Percentiles rank a stretch among this genome's conserved stretches.
Conservation (phyloP, 2,113 vertebrate species). For the Hippoglossus stenolepis region DNA sequence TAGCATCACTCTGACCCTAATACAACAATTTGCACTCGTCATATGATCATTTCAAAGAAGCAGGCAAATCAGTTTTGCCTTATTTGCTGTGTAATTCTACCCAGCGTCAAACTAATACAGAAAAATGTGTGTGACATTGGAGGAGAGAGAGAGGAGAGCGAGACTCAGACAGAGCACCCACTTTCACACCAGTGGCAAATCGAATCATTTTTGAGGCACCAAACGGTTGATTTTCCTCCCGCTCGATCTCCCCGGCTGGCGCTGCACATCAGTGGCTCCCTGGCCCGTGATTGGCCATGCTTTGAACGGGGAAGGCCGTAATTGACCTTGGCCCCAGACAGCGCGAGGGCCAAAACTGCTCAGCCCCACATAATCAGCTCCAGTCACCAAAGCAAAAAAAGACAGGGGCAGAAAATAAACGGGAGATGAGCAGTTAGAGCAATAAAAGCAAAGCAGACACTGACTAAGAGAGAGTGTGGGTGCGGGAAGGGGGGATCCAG, state of each 20-base stretch:
- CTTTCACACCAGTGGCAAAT: constrained; percentile 67
- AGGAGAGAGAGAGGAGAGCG: constrained; percentile 30
- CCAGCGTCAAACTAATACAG: neutral
- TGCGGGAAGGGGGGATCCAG: neutral
- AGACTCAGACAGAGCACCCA: constrained; percentile 30
- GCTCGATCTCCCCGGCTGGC: constrained; percentile 45
- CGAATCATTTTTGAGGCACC: constrained; percentile 68
- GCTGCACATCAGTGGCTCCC: constrained; percentile 66
- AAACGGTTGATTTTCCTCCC: constrained; percentile 72
- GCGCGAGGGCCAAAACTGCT: constrained; percentile 64
- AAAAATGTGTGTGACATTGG: constrained; percentile 45
- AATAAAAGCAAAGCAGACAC: neutral
- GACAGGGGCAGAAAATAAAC: constrained; percentile 39
- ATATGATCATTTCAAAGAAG: neutral
- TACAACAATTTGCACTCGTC: neutral
- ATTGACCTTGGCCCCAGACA: constrained; percentile 82
- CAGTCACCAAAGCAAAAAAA: constrained; percentile 61
- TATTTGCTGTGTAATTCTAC: constrained; percentile 7
- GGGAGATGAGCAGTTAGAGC: constrained; percentile 22
- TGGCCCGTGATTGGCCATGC: constrained; percentile 63
- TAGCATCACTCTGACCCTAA: neutral
- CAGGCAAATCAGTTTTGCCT: neutral
- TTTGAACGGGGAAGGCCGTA: constrained; percentile 74
- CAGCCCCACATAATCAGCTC: constrained; percentile 75
- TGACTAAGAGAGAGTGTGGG: constrained; percentile 1